Percentiles rank a stretch among this genome's conserved stretches.
These are phyloP conservation scores for Atopsyche davidsoni DNA, from an alignment of 1,140 invertebrate species.

Conservation along the genomic window DNA sequence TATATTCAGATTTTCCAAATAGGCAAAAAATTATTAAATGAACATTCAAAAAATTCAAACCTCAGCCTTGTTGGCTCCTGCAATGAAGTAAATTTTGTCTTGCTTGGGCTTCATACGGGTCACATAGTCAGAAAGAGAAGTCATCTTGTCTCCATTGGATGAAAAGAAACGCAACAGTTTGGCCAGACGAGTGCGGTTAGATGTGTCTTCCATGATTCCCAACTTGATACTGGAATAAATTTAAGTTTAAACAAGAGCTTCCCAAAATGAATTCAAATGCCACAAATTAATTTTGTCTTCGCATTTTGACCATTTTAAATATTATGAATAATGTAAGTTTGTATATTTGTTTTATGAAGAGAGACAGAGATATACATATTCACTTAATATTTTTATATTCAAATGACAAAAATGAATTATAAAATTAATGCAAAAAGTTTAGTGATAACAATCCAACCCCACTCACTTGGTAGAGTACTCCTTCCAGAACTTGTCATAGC, in stretches of 20 bases:
- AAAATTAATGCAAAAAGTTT: constrained; percentile 1
- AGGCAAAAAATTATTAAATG: constrained; percentile 28
- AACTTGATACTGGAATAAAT: constrained; percentile 72
- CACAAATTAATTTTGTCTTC: too few species aligned
- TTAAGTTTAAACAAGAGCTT: too few species aligned
- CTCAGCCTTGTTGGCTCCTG: constrained; percentile 81
- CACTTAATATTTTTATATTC: too few species aligned
- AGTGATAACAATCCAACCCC: too few species aligned
- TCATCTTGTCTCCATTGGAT: constrained; percentile 64
- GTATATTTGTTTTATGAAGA: too few species aligned
- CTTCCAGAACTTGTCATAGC: constrained; percentile 96
- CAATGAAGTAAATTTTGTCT: constrained; percentile 94
- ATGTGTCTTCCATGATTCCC: constrained; percentile 95
- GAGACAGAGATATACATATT: too few species aligned
- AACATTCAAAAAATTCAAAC: constrained; percentile 23
- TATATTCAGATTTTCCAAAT: too few species aligned
- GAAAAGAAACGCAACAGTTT: constrained; percentile 91
- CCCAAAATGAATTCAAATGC: too few species aligned
- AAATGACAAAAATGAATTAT: not conserved
- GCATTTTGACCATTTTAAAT: too few species aligned
- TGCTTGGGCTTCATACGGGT: constrained; percentile 97
- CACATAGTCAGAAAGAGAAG: constrained; percentile 85
- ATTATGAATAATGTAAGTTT: too few species aligned
- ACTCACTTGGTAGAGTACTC: constrained; percentile 95
- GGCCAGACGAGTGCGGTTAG: constrained; percentile 90